These are phyloP conservation scores for Athene noctua DNA, from an alignment of 2,113 vertebrate species.

Conservation along the genomic window DNA sequence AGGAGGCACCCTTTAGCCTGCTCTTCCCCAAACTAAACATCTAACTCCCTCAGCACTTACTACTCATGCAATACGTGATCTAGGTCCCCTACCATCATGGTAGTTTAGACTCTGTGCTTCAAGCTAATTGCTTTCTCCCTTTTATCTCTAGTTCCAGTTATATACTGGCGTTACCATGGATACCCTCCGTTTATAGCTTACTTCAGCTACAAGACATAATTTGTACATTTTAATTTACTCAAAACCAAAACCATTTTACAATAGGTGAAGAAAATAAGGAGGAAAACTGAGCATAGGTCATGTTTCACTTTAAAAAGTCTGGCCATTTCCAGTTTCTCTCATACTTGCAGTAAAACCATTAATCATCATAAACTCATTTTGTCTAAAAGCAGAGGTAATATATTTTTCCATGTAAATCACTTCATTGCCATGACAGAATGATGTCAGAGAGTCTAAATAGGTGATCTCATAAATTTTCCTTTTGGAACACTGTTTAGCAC, in stretches of 20 bases:
- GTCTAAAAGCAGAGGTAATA: constrained; percentile 59
- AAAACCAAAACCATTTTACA: not conserved
- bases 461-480: constrained; percentile 35
- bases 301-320: not conserved
- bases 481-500: constrained; percentile 34
- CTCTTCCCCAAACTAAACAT: not conserved
- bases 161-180: not conserved
- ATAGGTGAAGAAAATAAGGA: not conserved
- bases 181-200: not conserved
- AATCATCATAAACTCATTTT: constrained; percentile 64
- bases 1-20: not conserved
- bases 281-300: not conserved
- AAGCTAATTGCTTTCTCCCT: not conserved
- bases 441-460: constrained; percentile 54
- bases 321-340: not conserved
- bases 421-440: constrained; percentile 48
- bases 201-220: not conserved
- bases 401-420: constrained; percentile 54
- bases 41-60: not conserved
- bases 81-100: rapidly evolving
- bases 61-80: not conserved
- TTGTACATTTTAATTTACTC: constrained; percentile 4
- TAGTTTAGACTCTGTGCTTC: not conserved
- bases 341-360: constrained; percentile 42
- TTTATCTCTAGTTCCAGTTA: not conserved